Percentiles rank a stretch among this genome's conserved stretches.
Conservation (phyloP, 2,797 vertebrate species). For the Enteromius trimaculatus region DNA sequence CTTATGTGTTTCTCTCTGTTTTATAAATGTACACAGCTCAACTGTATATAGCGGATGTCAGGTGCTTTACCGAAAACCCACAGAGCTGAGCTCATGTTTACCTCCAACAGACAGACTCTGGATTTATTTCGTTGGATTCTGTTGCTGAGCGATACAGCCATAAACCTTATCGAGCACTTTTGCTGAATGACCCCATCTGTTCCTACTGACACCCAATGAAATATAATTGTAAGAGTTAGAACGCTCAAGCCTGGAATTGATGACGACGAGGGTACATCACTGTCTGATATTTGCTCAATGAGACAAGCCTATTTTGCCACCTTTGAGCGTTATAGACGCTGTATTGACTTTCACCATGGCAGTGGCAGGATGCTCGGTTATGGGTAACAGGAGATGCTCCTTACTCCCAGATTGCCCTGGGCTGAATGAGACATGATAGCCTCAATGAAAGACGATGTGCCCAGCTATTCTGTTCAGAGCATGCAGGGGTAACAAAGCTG, state of each 20-base stretch:
- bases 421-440: slow-evolving; percentile 55
- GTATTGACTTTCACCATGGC: slow-evolving; percentile 55
- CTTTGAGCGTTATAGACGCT: slow-evolving; percentile 31
- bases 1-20: neutral
- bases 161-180: slow-evolving; percentile 71
- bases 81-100: slow-evolving; percentile 71
- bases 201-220: slow-evolving; percentile 47
- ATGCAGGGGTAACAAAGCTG: slow-evolving; percentile 45
- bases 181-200: slow-evolving; percentile 72
- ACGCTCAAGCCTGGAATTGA: neutral
- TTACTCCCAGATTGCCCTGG: slow-evolving; percentile 46
- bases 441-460: slow-evolving; percentile 58
- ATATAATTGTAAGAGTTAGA: slow-evolving; percentile 25
- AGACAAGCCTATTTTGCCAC: slow-evolving; percentile 46
- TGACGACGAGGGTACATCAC: slow-evolving; percentile 8
- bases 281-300: slow-evolving; percentile 47
- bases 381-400: slow-evolving; percentile 56
- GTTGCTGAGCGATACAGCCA: slow-evolving; percentile 73
- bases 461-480: slow-evolving; percentile 54
- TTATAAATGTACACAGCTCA: slow-evolving; percentile 28
- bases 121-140: slow-evolving; percentile 60
- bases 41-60: slow-evolving; percentile 44
- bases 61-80: slow-evolving; percentile 49
- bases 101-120: slow-evolving; percentile 67
- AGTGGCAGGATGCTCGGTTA: slow-evolving; percentile 41